phyloP scores from a whole-genome alignment of 1,140 invertebrate genomes.

The Drosophila busckii region DNA sequence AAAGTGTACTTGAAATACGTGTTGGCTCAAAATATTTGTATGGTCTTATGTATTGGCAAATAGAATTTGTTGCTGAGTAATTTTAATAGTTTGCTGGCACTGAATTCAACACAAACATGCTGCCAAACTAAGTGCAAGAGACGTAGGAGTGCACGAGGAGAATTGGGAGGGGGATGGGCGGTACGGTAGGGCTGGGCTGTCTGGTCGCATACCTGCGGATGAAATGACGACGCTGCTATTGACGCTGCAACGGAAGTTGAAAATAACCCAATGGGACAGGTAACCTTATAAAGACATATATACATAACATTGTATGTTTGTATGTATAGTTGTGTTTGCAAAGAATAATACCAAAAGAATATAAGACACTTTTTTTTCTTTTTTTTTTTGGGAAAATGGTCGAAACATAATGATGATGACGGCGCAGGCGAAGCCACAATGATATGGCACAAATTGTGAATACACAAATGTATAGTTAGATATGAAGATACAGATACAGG shows the following conservation, averaged over 20 bases:
- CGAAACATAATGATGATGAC: conserved; percentile 50
- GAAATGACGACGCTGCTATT: background rate
- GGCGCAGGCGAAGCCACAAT: conserved; percentile 39
- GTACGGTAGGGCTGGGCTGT: background rate
- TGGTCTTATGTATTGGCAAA: conserved; percentile 6
- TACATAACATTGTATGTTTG: too few relatives aligned
- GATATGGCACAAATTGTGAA: conserved; percentile 62
- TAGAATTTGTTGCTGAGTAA: conserved; percentile 47
- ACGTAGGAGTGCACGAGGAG: background rate
- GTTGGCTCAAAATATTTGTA: conserved; percentile 19
- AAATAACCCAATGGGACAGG: conserved; percentile 54
- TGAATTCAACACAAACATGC: conserved; percentile 18
- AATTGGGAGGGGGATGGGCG: background rate
- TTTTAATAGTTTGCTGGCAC: conserved; percentile 49
- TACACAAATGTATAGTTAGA: conserved; percentile 28
- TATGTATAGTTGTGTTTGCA: conserved; percentile 4
- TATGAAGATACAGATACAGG: conserved; percentile 11
- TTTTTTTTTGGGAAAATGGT: conserved; percentile 54
- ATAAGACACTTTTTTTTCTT: conserved; percentile 58
- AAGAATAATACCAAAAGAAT: conserved; percentile 52
- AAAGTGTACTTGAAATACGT: background rate
- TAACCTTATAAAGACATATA: conserved; percentile 8
- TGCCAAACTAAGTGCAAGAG: background rate
- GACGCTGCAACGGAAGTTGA: conserved; percentile 38
- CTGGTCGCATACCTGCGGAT: conserved; percentile 13